phyloP scores from a whole-genome alignment of 2,113 vertebrate genomes.

The Alosa alosa region DNA sequence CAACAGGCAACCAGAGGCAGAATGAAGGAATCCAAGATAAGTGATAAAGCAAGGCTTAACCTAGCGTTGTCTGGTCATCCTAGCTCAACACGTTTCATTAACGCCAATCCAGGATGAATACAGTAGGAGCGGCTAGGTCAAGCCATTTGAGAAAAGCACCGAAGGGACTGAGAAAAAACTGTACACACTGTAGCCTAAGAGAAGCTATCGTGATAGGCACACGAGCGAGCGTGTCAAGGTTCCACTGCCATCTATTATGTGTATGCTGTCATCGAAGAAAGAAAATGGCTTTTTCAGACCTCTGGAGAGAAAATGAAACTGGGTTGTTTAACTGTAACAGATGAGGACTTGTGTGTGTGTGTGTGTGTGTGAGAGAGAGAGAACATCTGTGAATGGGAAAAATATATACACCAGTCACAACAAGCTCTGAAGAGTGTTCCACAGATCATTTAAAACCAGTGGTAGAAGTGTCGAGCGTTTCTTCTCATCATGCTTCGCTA shows the following conservation, averaged over 20 bases:
- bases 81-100: too few species aligned
- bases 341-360: background rate
- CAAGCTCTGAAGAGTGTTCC: background rate
- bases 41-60: too few species aligned
- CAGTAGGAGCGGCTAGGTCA: too few species aligned
- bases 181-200: too few species aligned
- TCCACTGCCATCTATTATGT: background rate
- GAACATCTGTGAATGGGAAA: conserved; percentile 3
- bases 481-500: background rate
- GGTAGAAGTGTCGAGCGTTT: background rate
- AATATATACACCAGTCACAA: background rate
- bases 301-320: background rate
- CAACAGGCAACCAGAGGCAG: too few species aligned
- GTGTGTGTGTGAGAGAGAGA: too few species aligned
- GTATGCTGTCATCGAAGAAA: background rate
- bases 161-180: too few species aligned
- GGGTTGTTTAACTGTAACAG: background rate
- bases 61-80: too few species aligned
- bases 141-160: too few species aligned
- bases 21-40: too few species aligned
- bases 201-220: background rate
- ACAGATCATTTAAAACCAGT: background rate
- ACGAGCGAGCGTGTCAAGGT: background rate
- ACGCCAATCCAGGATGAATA: too few species aligned
- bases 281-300: background rate